Percentiles rank a stretch among this genome's conserved stretches.
These are phyloP conservation scores for Synodontis membranacea DNA, from an alignment of 2,113 vertebrate species.

Conservation along the genomic window DNA sequence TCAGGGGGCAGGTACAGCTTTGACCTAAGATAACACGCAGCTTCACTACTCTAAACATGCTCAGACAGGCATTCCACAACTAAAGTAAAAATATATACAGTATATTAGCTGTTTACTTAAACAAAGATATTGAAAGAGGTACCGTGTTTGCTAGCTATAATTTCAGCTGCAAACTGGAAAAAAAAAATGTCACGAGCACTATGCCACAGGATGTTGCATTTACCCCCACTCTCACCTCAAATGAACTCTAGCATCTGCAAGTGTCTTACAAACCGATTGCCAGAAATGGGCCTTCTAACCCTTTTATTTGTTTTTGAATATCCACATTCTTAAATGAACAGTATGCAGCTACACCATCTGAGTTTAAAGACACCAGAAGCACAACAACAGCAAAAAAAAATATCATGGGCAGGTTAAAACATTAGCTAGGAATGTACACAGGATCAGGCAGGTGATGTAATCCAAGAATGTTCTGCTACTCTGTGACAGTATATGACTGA, in stretches of 20 bases:
- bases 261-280: neutral
- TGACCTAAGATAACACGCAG: neutral
- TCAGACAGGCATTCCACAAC: neutral
- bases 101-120: too few relatives aligned
- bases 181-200: neutral
- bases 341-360: neutral
- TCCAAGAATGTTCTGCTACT: neutral
- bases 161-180: slow-evolving; percentile 21
- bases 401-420: neutral
- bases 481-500: neutral
- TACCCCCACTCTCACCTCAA: slow-evolving; percentile 38
- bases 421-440: neutral
- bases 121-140: neutral
- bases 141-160: neutral
- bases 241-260: slow-evolving; percentile 8
- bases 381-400: neutral
- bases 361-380: neutral
- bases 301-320: neutral
- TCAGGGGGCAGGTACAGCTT: neutral
- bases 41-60: neutral
- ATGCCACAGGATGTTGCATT: slow-evolving; percentile 1
- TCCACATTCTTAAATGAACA: neutral
- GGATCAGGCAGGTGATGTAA: neutral
- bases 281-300: neutral
- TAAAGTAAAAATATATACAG: too few relatives aligned